Conservation (phyloP, 2,888 invertebrate genomes). For the Andrena fulva region DNA sequence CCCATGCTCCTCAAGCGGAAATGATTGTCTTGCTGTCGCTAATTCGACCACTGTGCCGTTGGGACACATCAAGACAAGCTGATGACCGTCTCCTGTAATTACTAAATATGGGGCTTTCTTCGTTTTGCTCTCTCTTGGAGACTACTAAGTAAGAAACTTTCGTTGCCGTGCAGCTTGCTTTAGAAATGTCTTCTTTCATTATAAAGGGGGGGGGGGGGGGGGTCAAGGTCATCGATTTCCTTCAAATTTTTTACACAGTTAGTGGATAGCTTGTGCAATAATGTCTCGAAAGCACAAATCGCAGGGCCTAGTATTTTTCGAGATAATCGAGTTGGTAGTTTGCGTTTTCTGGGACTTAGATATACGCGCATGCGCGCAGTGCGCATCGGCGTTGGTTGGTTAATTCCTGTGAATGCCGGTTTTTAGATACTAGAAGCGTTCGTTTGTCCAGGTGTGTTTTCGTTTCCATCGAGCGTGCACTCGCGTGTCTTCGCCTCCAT, state of each 20-base stretch:
- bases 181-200: no score
- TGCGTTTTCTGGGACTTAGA: no score
- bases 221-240: no score
- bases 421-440: not conserved
- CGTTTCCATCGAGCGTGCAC: not conserved
- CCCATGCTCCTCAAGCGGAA: constrained; percentile 49
- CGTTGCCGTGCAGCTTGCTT: not conserved
- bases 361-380: no score
- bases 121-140: not conserved
- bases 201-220: accelerated
- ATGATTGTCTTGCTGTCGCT: constrained; percentile 41
- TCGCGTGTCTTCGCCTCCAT: constrained; percentile 8
- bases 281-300: no score
- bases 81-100: constrained; percentile 19
- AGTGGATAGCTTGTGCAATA: no score
- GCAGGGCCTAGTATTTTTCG: no score
- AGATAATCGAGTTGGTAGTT: no score
- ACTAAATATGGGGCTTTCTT: constrained; percentile 39
- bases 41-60: constrained; percentile 12
- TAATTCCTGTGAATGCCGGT: not conserved
- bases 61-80: not conserved
- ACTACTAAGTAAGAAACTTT: not conserved
- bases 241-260: no score
- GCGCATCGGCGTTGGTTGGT: not conserved
- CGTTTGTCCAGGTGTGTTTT: not conserved